Conservation (phyloP, 1,140 invertebrate genomes). For the Cephus cinctus region DNA sequence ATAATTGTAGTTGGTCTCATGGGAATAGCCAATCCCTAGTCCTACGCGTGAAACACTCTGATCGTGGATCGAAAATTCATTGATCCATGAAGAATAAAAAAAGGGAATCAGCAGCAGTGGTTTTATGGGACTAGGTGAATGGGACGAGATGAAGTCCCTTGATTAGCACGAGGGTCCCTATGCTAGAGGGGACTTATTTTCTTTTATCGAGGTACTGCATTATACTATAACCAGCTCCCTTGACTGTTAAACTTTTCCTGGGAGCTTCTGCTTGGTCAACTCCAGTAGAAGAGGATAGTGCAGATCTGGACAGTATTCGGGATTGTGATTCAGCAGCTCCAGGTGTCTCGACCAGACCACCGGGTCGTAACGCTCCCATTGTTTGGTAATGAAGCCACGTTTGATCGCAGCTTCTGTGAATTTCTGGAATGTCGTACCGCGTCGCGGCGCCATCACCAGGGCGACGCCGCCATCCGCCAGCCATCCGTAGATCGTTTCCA, state of each 20-base stretch:
- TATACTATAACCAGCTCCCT: too few relatives aligned
- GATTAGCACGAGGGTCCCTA: too few relatives aligned
- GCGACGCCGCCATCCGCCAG: slow-evolving; percentile 67
- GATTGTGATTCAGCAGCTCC: slow-evolving; percentile 57
- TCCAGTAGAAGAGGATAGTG: slow-evolving; percentile 68
- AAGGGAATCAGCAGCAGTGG: too few relatives aligned
- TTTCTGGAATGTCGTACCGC: slow-evolving; percentile 69
- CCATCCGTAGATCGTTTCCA: slow-evolving; percentile 68
- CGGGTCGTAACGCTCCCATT: slow-evolving; percentile 63
- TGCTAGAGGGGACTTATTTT: background rate
- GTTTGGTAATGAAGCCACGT: slow-evolving; percentile 60
- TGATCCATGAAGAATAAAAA: too few relatives aligned
- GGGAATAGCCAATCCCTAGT: too few relatives aligned
- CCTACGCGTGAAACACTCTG: too few relatives aligned
- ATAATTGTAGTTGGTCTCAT: too few relatives aligned
- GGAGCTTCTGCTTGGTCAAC: slow-evolving; percentile 55
- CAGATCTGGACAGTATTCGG: slow-evolving; percentile 66
- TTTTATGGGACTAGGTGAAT: too few relatives aligned
- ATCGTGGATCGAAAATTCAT: too few relatives aligned
- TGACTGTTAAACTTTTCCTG: slow-evolving; percentile 1
- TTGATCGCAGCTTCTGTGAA: slow-evolving; percentile 65
- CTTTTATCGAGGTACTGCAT: background rate
- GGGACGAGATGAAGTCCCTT: too few relatives aligned
- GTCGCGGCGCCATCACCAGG: slow-evolving; percentile 74
- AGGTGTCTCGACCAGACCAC: slow-evolving; percentile 68